phyloP scores from a whole-genome alignment of 2,888 invertebrate genomes.

The Sialis fuliginosa region DNA sequence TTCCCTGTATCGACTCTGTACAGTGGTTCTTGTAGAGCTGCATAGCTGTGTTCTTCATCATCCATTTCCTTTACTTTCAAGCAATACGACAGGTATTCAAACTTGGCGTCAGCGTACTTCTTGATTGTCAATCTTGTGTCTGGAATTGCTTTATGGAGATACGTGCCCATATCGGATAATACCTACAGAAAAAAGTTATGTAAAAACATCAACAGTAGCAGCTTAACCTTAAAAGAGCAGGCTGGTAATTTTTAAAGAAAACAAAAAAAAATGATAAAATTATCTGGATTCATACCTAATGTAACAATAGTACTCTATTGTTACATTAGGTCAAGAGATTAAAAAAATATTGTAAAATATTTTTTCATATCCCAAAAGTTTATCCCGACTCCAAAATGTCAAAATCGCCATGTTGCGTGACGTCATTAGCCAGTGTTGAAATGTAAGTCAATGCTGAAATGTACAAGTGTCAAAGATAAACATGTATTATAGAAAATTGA shows the following conservation, averaged over 20 bases:
- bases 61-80: slow-evolving; percentile 99
- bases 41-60: slow-evolving; percentile 92
- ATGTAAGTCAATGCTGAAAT: no score
- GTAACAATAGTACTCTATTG: no score
- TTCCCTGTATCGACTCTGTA: slow-evolving; percentile 98
- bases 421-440: no score
- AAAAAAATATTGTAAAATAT: no score
- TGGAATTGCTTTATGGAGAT: slow-evolving; percentile 93
- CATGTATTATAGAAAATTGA: no score
- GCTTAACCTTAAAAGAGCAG: no score
- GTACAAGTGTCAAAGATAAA: no score
- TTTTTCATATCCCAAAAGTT: no score
- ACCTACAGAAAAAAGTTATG: slow-evolving; percentile 36
- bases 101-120: slow-evolving; percentile 97
- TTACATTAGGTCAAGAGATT: no score
- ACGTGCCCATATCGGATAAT: slow-evolving; percentile 86
- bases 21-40: slow-evolving; percentile 82
- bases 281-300: not conserved
- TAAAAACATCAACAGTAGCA: not conserved
- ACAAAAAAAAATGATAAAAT: not conserved
- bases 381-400: no score
- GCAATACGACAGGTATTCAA: slow-evolving; percentile 97
- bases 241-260: no score
- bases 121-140: slow-evolving; percentile 94
- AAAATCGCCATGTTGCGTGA: no score